Evolutionary conservation across 2,888 invertebrate genomes (phyloP).

Genomic region (Lepidocyrtinus sp.): DNA sequence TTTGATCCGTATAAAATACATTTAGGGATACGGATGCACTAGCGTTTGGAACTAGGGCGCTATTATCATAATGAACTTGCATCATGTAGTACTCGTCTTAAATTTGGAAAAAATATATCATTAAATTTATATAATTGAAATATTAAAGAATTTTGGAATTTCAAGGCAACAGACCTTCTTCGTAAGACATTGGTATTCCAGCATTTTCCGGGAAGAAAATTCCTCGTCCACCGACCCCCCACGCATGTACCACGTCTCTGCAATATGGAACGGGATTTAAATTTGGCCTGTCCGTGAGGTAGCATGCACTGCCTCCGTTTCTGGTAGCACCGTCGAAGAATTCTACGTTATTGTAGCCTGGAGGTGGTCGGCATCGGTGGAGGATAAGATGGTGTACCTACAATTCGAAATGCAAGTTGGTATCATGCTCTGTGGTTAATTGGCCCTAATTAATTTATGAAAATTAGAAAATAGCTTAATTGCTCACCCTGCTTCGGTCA

Average conservation of each 20-base stretch:
- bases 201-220: conserved; percentile 49
- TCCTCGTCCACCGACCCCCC: conserved; percentile 12
- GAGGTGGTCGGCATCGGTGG: conserved; percentile 18
- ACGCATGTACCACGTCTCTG: background rate
- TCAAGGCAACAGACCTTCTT: too few species aligned
- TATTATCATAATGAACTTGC: conserved; percentile 45
- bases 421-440: too few species aligned
- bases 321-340: conserved; percentile 5
- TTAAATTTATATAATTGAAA: background rate
- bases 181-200: conserved; percentile 36
- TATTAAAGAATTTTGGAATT: background rate
- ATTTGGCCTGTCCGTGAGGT: background rate
- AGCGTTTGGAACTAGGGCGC: too few species aligned
- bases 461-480: too few species aligned
- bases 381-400: background rate
- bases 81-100: conserved; percentile 38
- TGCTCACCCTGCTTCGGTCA: too few species aligned
- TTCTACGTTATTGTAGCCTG: background rate
- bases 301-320: conserved; percentile 20
- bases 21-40: too few species aligned
- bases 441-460: too few species aligned
- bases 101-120: background rate
- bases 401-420: too few species aligned
- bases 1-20: background rate
- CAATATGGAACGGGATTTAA: conserved; percentile 3